Evolutionary conservation across 1,140 invertebrate genomes (phyloP).

Genomic region (Zaprionus camerounensis): DNA sequence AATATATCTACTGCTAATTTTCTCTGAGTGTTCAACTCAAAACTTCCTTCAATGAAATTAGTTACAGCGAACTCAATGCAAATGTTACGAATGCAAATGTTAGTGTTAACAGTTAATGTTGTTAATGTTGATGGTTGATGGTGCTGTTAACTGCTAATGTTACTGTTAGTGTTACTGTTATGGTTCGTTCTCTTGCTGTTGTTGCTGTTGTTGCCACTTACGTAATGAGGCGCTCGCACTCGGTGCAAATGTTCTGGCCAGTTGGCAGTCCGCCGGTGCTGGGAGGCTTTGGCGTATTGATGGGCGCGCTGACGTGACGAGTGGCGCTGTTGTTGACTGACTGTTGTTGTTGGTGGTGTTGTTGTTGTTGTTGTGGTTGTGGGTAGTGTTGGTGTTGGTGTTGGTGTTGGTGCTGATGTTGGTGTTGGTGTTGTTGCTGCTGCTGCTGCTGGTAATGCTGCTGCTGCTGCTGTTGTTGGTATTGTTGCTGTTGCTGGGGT

Average conservation of each 20-base stretch:
- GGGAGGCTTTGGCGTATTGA: slow-evolving; percentile 89
- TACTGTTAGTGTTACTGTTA: slow-evolving; percentile 38
- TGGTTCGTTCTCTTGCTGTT: slow-evolving; percentile 24
- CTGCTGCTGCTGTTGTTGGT: slow-evolving; percentile 62
- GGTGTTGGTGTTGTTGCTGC: slow-evolving; percentile 56
- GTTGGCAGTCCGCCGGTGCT: slow-evolving; percentile 90
- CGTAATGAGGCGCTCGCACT: slow-evolving; percentile 97
- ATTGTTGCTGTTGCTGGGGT: slow-evolving; percentile 76
- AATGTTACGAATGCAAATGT: slow-evolving; percentile 30
- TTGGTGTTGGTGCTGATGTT: slow-evolving; percentile 60
- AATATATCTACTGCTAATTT: not conserved
- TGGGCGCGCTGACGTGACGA: slow-evolving; percentile 90
- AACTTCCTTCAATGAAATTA: not conserved
- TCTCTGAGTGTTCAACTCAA: not conserved
- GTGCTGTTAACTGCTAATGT: slow-evolving; percentile 16
- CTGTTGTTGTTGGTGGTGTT: slow-evolving; percentile 51
- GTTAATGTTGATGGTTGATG: slow-evolving; percentile 26
- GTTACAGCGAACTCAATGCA: not conserved
- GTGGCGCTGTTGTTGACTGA: slow-evolving; percentile 60
- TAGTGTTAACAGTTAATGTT: slow-evolving; percentile 22
- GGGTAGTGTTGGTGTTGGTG: slow-evolving; percentile 64
- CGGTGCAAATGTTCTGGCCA: slow-evolving; percentile 95
- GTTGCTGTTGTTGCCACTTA: slow-evolving; percentile 87
- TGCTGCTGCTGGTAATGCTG: slow-evolving; percentile 49
- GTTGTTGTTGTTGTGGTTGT: slow-evolving; percentile 57